phyloP scores from a whole-genome alignment of 2,113 vertebrate genomes.

The Passer montanus region DNA sequence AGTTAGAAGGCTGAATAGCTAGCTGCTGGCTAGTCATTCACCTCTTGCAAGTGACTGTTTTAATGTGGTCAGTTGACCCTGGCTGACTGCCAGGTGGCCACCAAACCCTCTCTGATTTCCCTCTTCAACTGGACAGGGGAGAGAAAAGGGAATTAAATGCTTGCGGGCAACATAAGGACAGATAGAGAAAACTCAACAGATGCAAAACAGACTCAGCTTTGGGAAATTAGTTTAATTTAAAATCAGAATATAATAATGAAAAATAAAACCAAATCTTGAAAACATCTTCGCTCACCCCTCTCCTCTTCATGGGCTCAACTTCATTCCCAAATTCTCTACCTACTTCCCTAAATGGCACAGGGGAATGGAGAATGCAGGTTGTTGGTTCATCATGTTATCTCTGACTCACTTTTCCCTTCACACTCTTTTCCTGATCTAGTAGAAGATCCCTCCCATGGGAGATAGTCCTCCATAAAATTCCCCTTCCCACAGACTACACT shows the following conservation, averaged over 20 bases:
- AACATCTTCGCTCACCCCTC: neutral
- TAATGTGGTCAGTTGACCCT: neutral
- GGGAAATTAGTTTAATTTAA: neutral
- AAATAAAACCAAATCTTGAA: neutral
- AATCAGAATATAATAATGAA: neutral
- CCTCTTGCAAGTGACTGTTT: neutral
- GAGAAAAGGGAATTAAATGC: neutral
- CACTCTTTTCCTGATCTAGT: neutral
- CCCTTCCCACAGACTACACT: neutral
- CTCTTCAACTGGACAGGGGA: neutral
- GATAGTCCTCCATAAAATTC: neutral
- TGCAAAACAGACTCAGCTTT: neutral
- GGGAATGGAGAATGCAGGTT: neutral
- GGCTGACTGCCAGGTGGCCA: neutral
- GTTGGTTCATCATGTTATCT: too few relatives aligned
- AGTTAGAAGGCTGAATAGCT: neutral
- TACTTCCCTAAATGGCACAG: neutral
- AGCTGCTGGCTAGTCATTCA: neutral
- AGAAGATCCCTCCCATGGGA: neutral
- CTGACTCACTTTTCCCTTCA: neutral
- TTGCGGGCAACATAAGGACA: neutral
- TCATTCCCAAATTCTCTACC: neutral
- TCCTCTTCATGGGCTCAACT: neutral
- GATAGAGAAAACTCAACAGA: neutral
- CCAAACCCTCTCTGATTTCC: neutral